phyloP scores from a whole-genome alignment of 2,113 vertebrate species.

The Podarcis raffonei region DNA sequence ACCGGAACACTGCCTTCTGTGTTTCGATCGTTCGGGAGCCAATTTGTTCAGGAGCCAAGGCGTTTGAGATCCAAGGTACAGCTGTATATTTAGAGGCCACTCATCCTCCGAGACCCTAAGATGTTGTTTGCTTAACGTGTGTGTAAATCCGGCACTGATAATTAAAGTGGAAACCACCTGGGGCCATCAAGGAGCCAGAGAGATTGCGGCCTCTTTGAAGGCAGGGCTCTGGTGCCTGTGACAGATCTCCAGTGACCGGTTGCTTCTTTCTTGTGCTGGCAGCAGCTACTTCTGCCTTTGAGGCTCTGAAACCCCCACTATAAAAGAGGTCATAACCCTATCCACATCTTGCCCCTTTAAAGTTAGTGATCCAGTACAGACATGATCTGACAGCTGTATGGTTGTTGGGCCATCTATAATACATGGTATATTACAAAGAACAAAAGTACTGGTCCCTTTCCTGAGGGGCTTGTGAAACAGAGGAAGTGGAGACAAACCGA shows the following conservation, averaged over 20 bases:
- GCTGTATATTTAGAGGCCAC: too few relatives aligned
- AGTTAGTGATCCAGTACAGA: neutral
- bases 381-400: neutral
- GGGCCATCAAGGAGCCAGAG: too few relatives aligned
- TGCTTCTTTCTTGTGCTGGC: neutral
- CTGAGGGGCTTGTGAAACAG: neutral
- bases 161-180: neutral
- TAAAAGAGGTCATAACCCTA: neutral
- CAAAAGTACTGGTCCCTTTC: neutral
- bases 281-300: neutral
- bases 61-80: too few relatives aligned
- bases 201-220: neutral
- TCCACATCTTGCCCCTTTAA: too few relatives aligned
- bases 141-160: too few relatives aligned
- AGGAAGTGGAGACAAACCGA: neutral
- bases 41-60: too few relatives aligned
- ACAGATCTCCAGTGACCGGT: neutral
- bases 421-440: neutral
- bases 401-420: neutral
- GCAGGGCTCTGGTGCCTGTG: neutral
- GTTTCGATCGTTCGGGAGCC: too few relatives aligned
- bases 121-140: too few relatives aligned
- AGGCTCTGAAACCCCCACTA: neutral
- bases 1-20: too few relatives aligned
- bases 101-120: too few relatives aligned